phyloP scores from a whole-genome alignment of 2,113 vertebrate species.

The Sphaerodactylus townsendi region DNA sequence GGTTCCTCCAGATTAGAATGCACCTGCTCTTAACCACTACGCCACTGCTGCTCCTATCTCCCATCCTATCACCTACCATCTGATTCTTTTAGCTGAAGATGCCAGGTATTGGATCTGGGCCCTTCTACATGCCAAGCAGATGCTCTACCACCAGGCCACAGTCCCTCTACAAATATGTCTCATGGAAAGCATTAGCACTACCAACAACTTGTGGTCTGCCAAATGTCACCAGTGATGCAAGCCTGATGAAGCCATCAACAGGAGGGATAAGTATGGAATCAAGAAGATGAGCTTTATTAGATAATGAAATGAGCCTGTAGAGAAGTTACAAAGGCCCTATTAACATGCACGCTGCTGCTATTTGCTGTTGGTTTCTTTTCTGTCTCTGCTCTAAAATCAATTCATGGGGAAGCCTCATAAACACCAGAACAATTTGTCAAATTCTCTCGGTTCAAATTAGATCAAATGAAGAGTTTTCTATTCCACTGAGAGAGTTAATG shows the following conservation, averaged over 20 bases:
- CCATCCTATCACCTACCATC: no score
- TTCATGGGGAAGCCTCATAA: neutral
- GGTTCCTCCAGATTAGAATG: no score
- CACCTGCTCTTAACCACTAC: no score
- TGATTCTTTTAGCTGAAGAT: no score
- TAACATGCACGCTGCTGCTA: neutral
- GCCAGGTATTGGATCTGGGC: no score
- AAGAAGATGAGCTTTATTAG: constrained; percentile 12
- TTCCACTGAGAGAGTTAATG: constrained; percentile 4
- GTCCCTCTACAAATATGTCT: neutral
- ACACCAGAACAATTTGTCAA: neutral
- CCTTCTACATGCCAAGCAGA: neutral
- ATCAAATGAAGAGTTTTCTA: constrained; percentile 7
- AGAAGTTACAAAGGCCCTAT: constrained; percentile 14
- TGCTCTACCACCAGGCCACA: no score
- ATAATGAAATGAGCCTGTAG: neutral
- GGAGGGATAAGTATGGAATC: constrained; percentile 2
- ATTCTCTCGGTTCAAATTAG: constrained; percentile 10
- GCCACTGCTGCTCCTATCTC: no score
- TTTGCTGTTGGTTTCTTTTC: neutral
- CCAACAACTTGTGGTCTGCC: no score
- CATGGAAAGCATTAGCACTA: neutral
- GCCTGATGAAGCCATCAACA: constrained; percentile 7
- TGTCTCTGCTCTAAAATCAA: constrained; percentile 4
- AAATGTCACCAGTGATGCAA: neutral